Base-by-base conservation (phyloP, 1,140 invertebrate species). In the Acyrthosiphon pisum region DNA sequence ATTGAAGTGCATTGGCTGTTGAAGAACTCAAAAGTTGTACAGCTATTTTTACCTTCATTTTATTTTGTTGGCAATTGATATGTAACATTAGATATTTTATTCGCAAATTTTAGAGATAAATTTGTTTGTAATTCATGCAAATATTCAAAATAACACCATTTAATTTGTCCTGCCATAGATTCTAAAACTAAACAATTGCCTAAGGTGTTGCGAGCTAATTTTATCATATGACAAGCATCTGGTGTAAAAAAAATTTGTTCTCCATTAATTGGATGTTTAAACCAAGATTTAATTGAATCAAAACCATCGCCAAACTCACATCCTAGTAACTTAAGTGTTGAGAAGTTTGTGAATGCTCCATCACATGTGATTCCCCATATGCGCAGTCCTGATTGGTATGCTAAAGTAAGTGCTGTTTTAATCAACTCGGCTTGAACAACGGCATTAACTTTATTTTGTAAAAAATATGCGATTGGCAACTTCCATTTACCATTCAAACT, bases 401-500 rank as follows among this genome's bases (percentile, higher is more conserved):
- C 14, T 20, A 87, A 35, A 14, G 22, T 18, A 22, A 93, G n/a
- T 30, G 92, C 84, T 20, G 83, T 35, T 26, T 93, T 84, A 30
- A 93, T 87, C 46, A 93, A 84, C 26, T 87, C 48, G 8, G 48
- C 26, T 93, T 93, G 81, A 23, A 26, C 37, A 53, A 14, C 37
- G 23, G 92, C 92, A 50, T 30, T 50, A 0, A 50, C 35, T 87
- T 50, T 87, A 83, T 30, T 48, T 48, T 53, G 48, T 46, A 93
- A 81, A 92, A 92, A 60, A 56, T 76, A 81, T 26, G 60, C 90
- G 22, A 92, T n/a, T 41, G 68, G 91, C 20, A 41, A 83, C 35
- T 83, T 93, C 91, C 91, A 83, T 76, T 46, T 81, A 35, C 46
- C 46, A 7, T 93, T 93, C 44, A 93, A n/a, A 48, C 37, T 83